Base-by-base conservation (phyloP, 2,797 vertebrate species). In the Aeoliscus strigatus region DNA sequence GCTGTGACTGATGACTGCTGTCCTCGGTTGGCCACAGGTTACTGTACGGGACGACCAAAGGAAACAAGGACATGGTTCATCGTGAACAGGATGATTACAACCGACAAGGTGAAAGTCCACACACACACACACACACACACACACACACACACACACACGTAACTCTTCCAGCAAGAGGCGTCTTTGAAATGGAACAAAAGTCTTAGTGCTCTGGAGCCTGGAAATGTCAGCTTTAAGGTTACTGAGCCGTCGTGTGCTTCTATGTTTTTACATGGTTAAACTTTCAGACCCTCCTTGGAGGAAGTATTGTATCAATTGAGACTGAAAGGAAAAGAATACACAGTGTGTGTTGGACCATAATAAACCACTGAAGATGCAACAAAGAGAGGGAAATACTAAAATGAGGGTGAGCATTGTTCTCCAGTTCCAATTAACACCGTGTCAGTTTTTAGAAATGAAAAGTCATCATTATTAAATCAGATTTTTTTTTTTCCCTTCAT, bases 61-160 rank as follows among this genome's bases (percentile, higher is more conserved):
- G 91, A 45, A 91, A 90, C 50, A 97, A 97, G 85, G 94, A 97
- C 66, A 89, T 95, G 90, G 92, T 95, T 55, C 94, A 92, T 81
- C 89, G 88, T 46, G 92, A 97, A 60, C 90, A 90, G 34, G 94
- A 96, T 68, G 90, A 94, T 60, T 96, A 90, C 66, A 70, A 74
- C 70, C 87, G 91, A 70, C 92, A 92, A 90, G 94, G 96, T 95
- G 82, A 71, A 78, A 51, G 24, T 24, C 27, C 26, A 14, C 11
- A 6, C 14, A 28, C 39, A 8, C 12, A 21, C n/a, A 27, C 33
- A 31, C 47, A 37, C 21, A 23, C 18, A 30, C 18, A 15, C 12
- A 21, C 38, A 24, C 26, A 25, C 27, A 27, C 35, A 15, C 28
- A 33, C 41, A 10, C 21, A 23, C 17, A 39, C 27, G 4, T 11